Evolutionary conservation across 2,888 invertebrate species (phyloP).

Genomic region (Crossocerus cetratus): DNA sequence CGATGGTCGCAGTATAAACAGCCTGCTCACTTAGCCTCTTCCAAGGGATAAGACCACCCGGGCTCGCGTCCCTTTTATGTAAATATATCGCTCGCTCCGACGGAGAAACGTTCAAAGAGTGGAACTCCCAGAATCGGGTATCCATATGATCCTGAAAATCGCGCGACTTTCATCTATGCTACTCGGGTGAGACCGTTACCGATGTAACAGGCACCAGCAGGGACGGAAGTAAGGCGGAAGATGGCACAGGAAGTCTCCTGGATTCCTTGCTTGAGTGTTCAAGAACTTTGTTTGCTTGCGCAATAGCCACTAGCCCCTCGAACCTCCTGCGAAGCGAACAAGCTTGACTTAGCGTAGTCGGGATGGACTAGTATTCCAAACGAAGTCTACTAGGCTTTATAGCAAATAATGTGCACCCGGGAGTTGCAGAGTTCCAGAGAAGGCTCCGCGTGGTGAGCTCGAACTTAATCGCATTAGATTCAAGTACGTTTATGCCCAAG

Average conservation of each 20-base stretch:
- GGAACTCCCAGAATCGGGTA: not conserved
- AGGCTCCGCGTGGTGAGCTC: constrained; percentile 21
- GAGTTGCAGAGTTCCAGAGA: constrained; percentile 30
- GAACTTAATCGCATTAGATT: constrained; percentile 61
- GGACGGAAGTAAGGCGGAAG: not conserved
- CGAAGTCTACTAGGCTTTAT: constrained; percentile 43
- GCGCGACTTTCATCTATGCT: not conserved
- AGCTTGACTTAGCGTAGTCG: constrained; percentile 26
- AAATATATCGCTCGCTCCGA: no score
- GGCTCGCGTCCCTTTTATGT: no score
- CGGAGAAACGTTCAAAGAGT: no score
- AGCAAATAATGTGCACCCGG: constrained; percentile 39
- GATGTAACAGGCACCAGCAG: not conserved
- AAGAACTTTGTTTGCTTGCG: not conserved
- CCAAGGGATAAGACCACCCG: no score
- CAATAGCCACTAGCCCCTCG: not conserved
- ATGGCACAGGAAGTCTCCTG: not conserved
- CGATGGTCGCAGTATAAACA: no score
- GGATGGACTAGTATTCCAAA: constrained; percentile 1
- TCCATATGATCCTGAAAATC: constrained; percentile 1
- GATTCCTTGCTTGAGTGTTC: constrained; percentile 1
- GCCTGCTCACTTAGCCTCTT: no score
- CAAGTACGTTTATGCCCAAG: constrained; percentile 42
- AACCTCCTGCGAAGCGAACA: constrained; percentile 3
- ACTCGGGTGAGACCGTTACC: not conserved